These are phyloP conservation scores for Nyctereutes procyonoides DNA, from an alignment of 2,113 vertebrate genomes.

Conservation along the genomic window DNA sequence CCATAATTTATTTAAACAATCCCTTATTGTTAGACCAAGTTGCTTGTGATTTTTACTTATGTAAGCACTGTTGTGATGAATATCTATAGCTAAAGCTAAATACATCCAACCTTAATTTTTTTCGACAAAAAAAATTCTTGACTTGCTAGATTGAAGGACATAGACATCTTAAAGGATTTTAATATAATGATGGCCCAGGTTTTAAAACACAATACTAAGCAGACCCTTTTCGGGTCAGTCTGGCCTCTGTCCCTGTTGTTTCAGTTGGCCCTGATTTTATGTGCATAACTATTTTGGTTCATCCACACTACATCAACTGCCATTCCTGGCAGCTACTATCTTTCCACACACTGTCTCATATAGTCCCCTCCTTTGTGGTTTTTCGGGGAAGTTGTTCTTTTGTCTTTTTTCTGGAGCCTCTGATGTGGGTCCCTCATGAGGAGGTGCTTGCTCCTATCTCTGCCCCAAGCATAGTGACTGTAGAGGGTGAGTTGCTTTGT, in stretches of 20 bases:
- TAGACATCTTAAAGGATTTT: not conserved
- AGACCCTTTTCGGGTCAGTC: not conserved
- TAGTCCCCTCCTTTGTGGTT: not conserved
- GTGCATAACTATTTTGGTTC: not conserved
- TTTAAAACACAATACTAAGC: not conserved
- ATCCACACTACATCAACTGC: not conserved
- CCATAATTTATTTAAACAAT: not conserved
- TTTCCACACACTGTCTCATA: not conserved
- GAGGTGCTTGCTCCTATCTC: not conserved
- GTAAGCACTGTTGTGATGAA: not conserved
- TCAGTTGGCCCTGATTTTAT: not conserved
- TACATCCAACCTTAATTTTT: not conserved
- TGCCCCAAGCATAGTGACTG: not conserved
- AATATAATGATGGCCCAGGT: not conserved
- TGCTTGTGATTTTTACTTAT: not conserved
- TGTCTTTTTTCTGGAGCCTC: not conserved
- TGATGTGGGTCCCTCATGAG: not conserved
- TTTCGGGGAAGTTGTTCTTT: not conserved
- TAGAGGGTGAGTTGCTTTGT: not conserved
- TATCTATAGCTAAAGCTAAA: not conserved
- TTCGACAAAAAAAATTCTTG: not conserved
- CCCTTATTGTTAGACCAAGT: not conserved
- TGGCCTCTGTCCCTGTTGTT: not conserved
- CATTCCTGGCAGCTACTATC: not conserved
- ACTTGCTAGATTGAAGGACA: not conserved